Evolutionary conservation across 2,113 vertebrate species (phyloP).

Genomic region (Gambusia holbrooki): DNA sequence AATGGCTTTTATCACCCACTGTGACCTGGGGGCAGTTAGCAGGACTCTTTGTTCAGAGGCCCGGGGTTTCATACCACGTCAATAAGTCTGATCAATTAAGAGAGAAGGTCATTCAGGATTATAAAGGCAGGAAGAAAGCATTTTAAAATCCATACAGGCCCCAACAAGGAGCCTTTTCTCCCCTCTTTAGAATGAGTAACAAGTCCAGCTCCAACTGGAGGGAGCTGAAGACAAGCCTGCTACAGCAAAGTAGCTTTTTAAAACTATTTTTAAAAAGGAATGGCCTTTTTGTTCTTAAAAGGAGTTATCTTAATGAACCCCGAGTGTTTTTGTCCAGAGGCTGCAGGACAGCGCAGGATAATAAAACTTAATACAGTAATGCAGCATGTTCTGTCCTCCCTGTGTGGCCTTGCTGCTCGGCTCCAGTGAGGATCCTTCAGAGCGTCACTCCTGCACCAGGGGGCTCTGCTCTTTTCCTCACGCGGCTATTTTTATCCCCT

Average conservation of each 20-base stretch:
- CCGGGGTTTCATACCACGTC: neutral
- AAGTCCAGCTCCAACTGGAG: too few species aligned
- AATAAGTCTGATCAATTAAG: neutral
- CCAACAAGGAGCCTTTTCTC: neutral
- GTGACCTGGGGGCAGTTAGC: too few species aligned
- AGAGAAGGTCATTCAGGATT: neutral
- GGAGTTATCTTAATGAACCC: neutral
- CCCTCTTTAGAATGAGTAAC: too few species aligned
- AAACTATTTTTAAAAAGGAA: too few species aligned
- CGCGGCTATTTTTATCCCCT: slow-evolving; percentile 74
- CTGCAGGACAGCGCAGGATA: neutral
- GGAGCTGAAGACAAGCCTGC: too few species aligned
- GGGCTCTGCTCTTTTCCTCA: slow-evolving; percentile 60
- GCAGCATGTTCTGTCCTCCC: neutral
- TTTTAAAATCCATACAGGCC: neutral
- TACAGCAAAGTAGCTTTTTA: too few species aligned
- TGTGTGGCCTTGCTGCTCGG: slow-evolving; percentile 1
- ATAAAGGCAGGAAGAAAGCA: neutral
- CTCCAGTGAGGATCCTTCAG: slow-evolving; percentile 34
- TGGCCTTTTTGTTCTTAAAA: too few species aligned
- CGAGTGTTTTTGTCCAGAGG: neutral
- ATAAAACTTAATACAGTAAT: slow-evolving; percentile 9
- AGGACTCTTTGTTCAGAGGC: too few species aligned
- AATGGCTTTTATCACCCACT: too few species aligned
- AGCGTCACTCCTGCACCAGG: slow-evolving; percentile 32